A percentile compares a stretch with the other conserved stretches of the same genome.
Evolutionary conservation across 1,140 invertebrate species (phyloP).

Genomic region (Drosophila subpulchrella): DNA sequence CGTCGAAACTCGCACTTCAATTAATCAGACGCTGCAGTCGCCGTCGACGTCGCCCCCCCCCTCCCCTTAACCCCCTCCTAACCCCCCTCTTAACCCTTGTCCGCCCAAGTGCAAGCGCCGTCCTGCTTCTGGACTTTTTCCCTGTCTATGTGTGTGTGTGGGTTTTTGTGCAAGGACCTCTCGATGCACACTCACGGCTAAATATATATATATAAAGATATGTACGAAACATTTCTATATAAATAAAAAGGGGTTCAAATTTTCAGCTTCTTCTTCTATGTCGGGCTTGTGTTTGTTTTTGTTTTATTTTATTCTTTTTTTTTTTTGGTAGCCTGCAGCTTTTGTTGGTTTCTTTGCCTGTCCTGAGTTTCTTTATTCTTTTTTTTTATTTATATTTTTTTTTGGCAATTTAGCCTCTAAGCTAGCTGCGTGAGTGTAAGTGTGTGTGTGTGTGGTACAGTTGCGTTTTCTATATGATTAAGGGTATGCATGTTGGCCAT

Average conservation of each 20-base stretch:
- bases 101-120: slow-evolving; percentile 44
- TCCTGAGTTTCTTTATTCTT: slow-evolving; percentile 19
- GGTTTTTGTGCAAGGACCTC: slow-evolving; percentile 45
- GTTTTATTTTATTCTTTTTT: slow-evolving; percentile 2
- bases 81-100: slow-evolving; percentile 24
- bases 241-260: slow-evolving; percentile 47
- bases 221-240: slow-evolving; percentile 18
- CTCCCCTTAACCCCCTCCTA: too few species aligned
- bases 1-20: slow-evolving; percentile 77
- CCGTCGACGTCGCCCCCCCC: slow-evolving; percentile 19
- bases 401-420: slow-evolving; percentile 43
- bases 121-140: slow-evolving; percentile 51
- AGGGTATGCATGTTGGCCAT: slow-evolving; percentile 9
- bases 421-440: slow-evolving; percentile 27
- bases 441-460: slow-evolving; percentile 38
- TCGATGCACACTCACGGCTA: slow-evolving; percentile 22
- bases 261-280: slow-evolving; percentile 43
- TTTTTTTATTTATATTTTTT: slow-evolving; percentile 9
- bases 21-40: slow-evolving; percentile 75
- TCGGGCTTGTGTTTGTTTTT: slow-evolving; percentile 23
- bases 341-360: slow-evolving; percentile 31
- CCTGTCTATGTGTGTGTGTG: slow-evolving; percentile 12
- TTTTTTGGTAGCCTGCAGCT: slow-evolving; percentile 34
- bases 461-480: slow-evolving; percentile 32
- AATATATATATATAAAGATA: slow-evolving; percentile 22